Base-by-base conservation (phyloP, 1,140 invertebrate species). In the Eumaeus atala region DNA sequence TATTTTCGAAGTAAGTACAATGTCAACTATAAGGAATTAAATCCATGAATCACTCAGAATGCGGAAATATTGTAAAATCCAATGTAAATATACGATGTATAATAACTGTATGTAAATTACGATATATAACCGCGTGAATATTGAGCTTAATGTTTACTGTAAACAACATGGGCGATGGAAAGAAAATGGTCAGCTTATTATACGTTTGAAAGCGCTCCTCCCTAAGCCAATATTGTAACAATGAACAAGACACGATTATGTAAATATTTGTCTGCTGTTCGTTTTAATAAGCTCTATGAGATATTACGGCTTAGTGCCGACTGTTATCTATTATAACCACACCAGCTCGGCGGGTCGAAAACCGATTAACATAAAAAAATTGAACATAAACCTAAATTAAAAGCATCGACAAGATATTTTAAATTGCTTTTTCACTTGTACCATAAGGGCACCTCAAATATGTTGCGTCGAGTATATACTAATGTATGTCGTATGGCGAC, bases 141-240 rank as follows among this genome's bases (percentile, higher is more conserved):
- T 2, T 37, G 36, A 37, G 8, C 36, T 37, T 37, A 37, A 37
- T 37, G 36, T 37, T 37, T 37, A 37, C 36, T 37, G 36, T 37
- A 37, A 37, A 37, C 36, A 37, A 3, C 3, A 37, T 37, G 8
- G 36, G 36, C 36, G 3, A 9, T 37, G 36, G 36, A 37, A 37
- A 37, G 36, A 37, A 37, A 37, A 37, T 37, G 36, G 36, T 37
- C 36, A 37, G 36, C 36, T 37, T 37, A 37, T 37, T 35, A 37
- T 37, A 37, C 36, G 36, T 37, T 9, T 37, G 36, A 37, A 37
- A 9, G 36, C 36, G 36, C 8, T 37, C 34, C 34, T 35, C 8
- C 36, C 36, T 37, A 37, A 37, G 36, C 36, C 36, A 37, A 37
- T 37, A 37, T 37, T 37, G 8, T 37, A 37, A 37, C 36, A 9